Evolutionary conservation across 2,888 invertebrate genomes (phyloP).

Genomic region (Thyatira batis): DNA sequence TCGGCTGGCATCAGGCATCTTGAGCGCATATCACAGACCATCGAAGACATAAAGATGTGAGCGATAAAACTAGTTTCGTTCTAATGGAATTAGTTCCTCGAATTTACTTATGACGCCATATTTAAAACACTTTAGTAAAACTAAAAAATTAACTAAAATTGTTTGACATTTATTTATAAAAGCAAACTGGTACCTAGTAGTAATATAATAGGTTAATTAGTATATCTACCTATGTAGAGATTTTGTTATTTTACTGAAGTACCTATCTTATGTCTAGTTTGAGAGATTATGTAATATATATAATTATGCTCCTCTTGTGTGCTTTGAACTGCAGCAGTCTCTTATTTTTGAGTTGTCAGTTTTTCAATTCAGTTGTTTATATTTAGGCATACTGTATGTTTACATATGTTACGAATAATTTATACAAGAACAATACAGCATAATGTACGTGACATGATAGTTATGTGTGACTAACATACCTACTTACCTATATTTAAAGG

Average conservation of each 20-base stretch:
- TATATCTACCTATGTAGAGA: no score
- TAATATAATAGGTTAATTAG: no score
- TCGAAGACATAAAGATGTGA: constrained; percentile 40
- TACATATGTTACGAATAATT: not conserved
- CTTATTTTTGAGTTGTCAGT: not conserved
- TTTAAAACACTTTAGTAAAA: no score
- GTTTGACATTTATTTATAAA: no score
- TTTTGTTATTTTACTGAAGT: not conserved
- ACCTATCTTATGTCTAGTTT: not conserved
- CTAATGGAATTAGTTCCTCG: constrained; percentile 5
- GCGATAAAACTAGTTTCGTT: constrained; percentile 40
- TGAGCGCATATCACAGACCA: constrained; percentile 33
- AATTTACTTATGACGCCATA: not conserved
- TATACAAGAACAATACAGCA: not conserved
- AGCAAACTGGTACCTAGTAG: no score
- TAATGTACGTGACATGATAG: not conserved
- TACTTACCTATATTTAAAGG: not conserved
- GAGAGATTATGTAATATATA: not conserved
- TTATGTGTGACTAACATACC: not conserved
- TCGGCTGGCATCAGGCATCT: constrained; percentile 35
- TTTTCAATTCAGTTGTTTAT: no score
- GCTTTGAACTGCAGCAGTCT: not conserved
- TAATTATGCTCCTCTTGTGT: not conserved
- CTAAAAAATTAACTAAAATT: no score
- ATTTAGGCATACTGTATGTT: not conserved